Base-by-base conservation (phyloP, 2,888 invertebrate species). In the Pardosa pseudoannulata region DNA sequence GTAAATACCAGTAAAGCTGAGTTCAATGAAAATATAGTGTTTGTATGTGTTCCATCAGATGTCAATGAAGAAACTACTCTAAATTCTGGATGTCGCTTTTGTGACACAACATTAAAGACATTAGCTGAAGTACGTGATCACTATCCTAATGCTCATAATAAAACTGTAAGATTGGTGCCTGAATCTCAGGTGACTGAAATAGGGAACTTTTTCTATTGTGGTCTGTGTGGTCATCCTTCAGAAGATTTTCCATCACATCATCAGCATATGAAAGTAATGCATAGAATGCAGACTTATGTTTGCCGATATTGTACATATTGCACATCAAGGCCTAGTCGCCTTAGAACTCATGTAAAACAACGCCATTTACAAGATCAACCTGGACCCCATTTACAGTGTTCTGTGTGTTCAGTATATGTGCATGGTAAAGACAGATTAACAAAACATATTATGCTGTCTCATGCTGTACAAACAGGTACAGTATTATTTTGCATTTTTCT, bases 1-100 rank as follows among this genome's bases (percentile, higher is more conserved):
- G 88, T 89, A 13, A 88, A 89, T 32, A 88, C 85, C 27, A 79
- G 73, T 27, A 89, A 89, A 72, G 89, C 89, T 9, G 89, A 89
- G 62, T 90, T 90, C 56, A 89, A 88, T 72, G 90, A 90, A 56
- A 89, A 89, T 56, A 89, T 89, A 27, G 90, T 90, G 3, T 89
- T 89, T 79, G 89, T 90, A 6, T 90, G 90, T 80, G 80, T 90
- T n/a, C 90, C 90, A 28, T 73, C 80, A 23, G 89, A 89, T 68
- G 89, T 89, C 0, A 88, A 82, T 29, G 89, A 89, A 72, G 88
- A 88, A 41, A 89, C 89, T 0, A 82, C 87, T 32, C 56, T 90
- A 32, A 89, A 90, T 72, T 89, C 89, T 23, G 88, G 88, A 5
- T 90, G 90, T 70, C 88, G 89, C 28, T 90, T 89, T 70, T 90